These are phyloP conservation scores for Arvicanthis niloticus DNA, from an alignment of 2,113 vertebrate genomes.

Conservation along the genomic window DNA sequence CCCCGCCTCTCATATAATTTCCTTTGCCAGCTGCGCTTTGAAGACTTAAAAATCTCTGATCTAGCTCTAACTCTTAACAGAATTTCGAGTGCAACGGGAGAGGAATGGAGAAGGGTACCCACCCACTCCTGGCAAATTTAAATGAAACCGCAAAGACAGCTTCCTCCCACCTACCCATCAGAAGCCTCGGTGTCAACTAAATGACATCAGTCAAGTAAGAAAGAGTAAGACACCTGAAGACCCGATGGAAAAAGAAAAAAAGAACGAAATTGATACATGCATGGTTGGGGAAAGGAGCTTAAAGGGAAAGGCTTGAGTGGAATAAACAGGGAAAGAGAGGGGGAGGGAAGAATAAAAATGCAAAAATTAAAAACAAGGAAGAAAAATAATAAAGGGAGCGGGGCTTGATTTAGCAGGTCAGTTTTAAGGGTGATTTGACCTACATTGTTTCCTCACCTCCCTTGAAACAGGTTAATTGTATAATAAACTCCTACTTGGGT, in stretches of 20 bases:
- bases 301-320: neutral
- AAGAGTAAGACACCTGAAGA: neutral
- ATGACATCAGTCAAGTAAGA: neutral
- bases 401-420: neutral
- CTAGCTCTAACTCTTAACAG: neutral
- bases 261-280: too few species aligned
- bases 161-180: neutral
- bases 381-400: neutral
- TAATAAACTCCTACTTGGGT: neutral
- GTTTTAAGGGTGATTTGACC: neutral
- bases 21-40: slow-evolving; percentile 29
- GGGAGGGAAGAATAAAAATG: neutral
- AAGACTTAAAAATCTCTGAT: slow-evolving; percentile 21
- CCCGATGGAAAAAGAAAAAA: neutral
- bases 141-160: slow-evolving; percentile 4
- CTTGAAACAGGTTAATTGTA: neutral
- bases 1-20: neutral
- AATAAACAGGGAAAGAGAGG: neutral
- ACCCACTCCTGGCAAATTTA: neutral
- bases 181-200: neutral
- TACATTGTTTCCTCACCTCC: neutral
- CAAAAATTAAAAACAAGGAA: neutral
- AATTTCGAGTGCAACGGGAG: neutral
- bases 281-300: too few species aligned
- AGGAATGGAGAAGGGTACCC: neutral